Base-by-base conservation (phyloP, 2,797 vertebrate genomes). In the Scomberomorus guttatus region DNA sequence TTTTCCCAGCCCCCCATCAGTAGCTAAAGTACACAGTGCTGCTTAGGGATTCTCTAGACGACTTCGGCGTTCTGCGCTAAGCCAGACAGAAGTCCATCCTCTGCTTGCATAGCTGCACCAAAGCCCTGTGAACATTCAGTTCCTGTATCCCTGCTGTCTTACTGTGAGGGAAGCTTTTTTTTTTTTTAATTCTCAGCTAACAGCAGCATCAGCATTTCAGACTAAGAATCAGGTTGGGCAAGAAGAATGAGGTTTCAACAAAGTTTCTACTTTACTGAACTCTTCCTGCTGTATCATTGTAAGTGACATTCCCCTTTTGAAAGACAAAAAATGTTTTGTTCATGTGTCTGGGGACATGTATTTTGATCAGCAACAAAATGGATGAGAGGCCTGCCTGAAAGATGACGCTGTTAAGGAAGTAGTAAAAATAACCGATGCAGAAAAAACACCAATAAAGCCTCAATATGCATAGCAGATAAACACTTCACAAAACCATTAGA, bases 181-280 rank as follows among this genome's bases (percentile, higher is more conserved):
- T 37, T 6, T 32, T 29, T 29, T 29, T 32, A 32, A 70, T 66
- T 75, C 56, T 71, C 57, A 29, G 13, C 51, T 51, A 65, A 72
- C 54, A 56, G 74, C 75, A 72, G 59, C 66, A 72, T 85, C 78
- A 82, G 81, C 70, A 59, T 75, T 86, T 82, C 60, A 65, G 29
- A 73, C 9, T 58, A 29, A 71, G 60, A 68, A 61, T 68, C 60
- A 37, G 25, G 37, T 37, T 51, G 51, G 34, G 51, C 44, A 46
- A 51, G 10, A 73, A 68, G 55, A 75, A n/a, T 14, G 58, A 60
- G 22, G 42, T 66, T 78, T 58, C 27, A 20, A 15, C 4, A 29
- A 60, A 61, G 44, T 77, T 79, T n/a, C 48, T 39, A 2, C 34
- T 54, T 57, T 62, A 55, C 24, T 71, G 29, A 29, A 24, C 12